A percentile compares a stretch with the other conserved stretches of the same genome.
These are phyloP conservation scores for Umimayanthus chanpuru DNA, from an alignment of 92 coral and sea anemone genomes.

Conservation along the genomic window DNA sequence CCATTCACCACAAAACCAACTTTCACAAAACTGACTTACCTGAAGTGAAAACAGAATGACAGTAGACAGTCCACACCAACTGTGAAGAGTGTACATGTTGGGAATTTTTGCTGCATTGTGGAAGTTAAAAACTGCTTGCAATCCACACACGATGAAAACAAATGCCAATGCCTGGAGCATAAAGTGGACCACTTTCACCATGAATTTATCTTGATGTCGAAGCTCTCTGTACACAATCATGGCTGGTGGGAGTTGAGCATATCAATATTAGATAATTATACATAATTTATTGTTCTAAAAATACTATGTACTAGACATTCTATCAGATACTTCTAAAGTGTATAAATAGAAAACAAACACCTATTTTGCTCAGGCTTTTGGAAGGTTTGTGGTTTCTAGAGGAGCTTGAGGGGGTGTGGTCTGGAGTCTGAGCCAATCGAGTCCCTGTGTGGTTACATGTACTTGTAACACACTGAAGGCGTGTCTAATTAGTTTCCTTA, in stretches of 20 bases:
- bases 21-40: conserved; percentile 38
- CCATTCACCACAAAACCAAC: too few species aligned
- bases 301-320: background rate
- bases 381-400: too few species aligned
- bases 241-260: conserved; percentile 52
- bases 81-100: conserved; percentile 86
- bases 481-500: too few species aligned
- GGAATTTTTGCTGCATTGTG: conserved; percentile 66
- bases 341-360: too few species aligned
- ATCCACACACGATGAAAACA: conserved; percentile 66
- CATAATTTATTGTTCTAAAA: too few species aligned
- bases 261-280: too few species aligned
- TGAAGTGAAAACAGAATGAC: conserved; percentile 76
- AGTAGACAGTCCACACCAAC: conserved; percentile 82
- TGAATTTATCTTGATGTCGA: conserved; percentile 73
- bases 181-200: conserved; percentile 82
- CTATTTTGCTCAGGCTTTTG: too few species aligned
- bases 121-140: conserved; percentile 87
- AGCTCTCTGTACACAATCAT: conserved; percentile 91
- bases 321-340: too few species aligned
- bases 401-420: too few species aligned
- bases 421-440: too few species aligned
- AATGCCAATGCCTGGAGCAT: conserved; percentile 80
- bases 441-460: too few species aligned
- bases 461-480: too few species aligned